Evolutionary conservation across 2,113 vertebrate species (phyloP).

Genomic region (Kobus ellipsiprymnus): DNA sequence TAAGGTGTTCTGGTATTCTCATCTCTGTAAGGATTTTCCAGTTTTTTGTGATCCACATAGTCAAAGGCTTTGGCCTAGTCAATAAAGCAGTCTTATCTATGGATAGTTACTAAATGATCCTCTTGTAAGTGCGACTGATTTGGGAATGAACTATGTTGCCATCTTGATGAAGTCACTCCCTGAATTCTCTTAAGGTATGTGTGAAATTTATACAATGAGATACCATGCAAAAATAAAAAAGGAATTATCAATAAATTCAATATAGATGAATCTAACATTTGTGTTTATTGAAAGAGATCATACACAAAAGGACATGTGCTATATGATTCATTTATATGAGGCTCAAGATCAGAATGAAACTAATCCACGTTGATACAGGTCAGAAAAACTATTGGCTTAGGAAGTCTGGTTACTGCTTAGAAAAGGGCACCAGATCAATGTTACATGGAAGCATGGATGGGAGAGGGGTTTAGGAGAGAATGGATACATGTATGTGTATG

Average conservation of each 20-base stretch:
- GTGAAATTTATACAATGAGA: background rate
- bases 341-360: background rate
- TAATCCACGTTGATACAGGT: background rate
- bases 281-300: background rate
- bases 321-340: background rate
- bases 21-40: too few relatives aligned
- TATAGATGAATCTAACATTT: background rate
- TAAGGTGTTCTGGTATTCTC: too few relatives aligned
- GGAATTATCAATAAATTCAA: background rate
- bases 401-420: background rate
- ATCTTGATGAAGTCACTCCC: background rate
- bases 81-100: background rate
- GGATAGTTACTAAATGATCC: background rate
- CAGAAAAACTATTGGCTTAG: background rate
- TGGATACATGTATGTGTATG: too few relatives aligned
- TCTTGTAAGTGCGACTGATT: background rate
- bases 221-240: background rate
- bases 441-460: background rate
- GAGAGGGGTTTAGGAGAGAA: background rate
- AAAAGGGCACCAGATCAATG: background rate
- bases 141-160: background rate
- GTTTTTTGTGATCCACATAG: too few relatives aligned
- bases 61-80: background rate
- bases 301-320: background rate
- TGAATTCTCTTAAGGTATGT: background rate